A percentile compares a stretch with the other conserved stretches of the same genome.
phyloP scores from a whole-genome alignment of 37 sponge, comb jelly and placozoan species.

The Tethya wilhelma region DNA sequence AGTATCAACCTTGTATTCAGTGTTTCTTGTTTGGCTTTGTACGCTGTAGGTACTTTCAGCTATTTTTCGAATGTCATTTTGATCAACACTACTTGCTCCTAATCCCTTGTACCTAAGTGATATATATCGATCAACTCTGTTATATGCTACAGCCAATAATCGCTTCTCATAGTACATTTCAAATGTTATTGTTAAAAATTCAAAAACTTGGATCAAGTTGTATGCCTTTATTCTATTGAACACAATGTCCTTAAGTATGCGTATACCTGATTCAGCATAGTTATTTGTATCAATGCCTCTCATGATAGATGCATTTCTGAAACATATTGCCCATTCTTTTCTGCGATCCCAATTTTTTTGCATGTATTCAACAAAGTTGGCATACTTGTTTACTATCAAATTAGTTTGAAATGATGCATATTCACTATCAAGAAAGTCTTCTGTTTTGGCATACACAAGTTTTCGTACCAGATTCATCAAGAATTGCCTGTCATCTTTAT shows the following conservation, averaged over 20 bases:
- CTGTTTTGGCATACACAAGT: not conserved
- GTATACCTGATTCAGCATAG: conserved; percentile 1
- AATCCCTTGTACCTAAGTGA: not conserved
- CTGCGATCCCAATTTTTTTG: not conserved
- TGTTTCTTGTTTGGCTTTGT: not conserved
- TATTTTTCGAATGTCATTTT: not conserved
- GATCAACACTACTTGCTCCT: not conserved
- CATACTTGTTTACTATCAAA: not conserved
- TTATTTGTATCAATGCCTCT: not conserved
- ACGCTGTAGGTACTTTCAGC: not conserved
- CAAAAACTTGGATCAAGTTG: not conserved
- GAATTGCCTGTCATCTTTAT: not conserved
- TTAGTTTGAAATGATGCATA: not conserved
- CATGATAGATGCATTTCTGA: not conserved
- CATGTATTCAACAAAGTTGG: not conserved
- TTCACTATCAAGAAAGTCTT: not conserved
- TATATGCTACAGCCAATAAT: not conserved
- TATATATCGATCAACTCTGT: not conserved
- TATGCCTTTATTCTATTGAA: not conserved
- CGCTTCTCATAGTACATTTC: not conserved
- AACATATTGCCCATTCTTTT: not conserved
- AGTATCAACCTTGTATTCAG: not conserved
- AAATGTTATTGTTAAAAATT: not conserved
- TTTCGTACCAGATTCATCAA: not conserved
- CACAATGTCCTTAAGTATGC: not conserved